phyloP scores from a whole-genome alignment of 2,888 invertebrate species.

The Aleiodes testaceus region DNA sequence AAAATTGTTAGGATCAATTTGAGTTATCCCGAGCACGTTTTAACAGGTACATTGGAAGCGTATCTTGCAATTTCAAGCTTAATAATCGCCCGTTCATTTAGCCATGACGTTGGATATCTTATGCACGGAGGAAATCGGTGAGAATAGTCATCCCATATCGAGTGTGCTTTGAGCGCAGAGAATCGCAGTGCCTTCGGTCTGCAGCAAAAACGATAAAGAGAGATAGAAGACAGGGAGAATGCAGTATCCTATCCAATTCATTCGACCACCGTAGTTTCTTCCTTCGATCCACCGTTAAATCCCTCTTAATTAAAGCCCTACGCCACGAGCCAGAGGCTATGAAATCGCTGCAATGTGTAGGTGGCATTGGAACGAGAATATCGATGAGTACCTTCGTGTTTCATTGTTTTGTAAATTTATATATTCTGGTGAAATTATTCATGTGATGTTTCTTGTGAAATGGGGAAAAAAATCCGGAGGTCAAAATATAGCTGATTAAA shows the following conservation, averaged over 20 bases:
- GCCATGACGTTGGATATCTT: slow-evolving; percentile 29
- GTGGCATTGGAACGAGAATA: slow-evolving; percentile 2
- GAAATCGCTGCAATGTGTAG: slow-evolving; percentile 7
- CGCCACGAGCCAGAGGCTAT: slow-evolving; percentile 34
- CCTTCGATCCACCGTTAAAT: slow-evolving; percentile 44
- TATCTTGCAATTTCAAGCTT: slow-evolving; percentile 50
- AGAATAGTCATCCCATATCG: slow-evolving; percentile 30
- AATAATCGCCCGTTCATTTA: slow-evolving; percentile 42
- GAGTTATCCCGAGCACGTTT: slow-evolving; percentile 37
- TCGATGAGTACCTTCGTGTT: slow-evolving; percentile 2
- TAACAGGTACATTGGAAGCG: slow-evolving; percentile 44
- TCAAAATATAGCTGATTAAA: no score
- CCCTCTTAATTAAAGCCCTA: slow-evolving; percentile 44
- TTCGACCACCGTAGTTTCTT: slow-evolving; percentile 35
- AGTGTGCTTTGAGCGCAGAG: slow-evolving; percentile 41
- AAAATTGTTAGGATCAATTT: slow-evolving; percentile 35
- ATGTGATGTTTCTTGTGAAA: not conserved
- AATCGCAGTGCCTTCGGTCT: slow-evolving; percentile 46
- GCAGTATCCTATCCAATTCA: slow-evolving; percentile 41
- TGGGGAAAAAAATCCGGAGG: no score
- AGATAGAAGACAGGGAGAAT: not conserved
- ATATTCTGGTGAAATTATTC: not conserved
- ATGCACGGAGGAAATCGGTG: slow-evolving; percentile 20
- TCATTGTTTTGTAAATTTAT: slow-evolving; percentile 22
- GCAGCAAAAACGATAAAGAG: not conserved